Evolutionary conservation across 2,888 invertebrate genomes (phyloP).

Genomic region (Cheilosia impressa): DNA sequence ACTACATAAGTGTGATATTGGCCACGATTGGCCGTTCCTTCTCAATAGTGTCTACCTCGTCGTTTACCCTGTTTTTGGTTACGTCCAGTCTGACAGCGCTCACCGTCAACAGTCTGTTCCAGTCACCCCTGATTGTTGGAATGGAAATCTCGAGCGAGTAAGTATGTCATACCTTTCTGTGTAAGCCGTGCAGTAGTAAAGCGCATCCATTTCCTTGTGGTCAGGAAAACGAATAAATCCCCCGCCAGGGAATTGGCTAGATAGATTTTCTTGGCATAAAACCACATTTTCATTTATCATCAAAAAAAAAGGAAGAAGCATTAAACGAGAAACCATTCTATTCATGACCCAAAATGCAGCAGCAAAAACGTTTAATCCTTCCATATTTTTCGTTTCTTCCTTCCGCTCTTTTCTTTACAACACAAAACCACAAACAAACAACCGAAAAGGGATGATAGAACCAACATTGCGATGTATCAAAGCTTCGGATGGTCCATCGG

Average conservation of each 20-base stretch:
- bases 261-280: constrained; percentile 39
- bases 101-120: constrained; percentile 84
- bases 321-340: constrained; percentile 66
- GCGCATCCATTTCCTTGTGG: constrained; percentile 48
- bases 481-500: constrained; percentile 85
- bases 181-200: neutral
- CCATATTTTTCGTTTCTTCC: constrained; percentile 59
- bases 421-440: constrained; percentile 63
- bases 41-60: constrained; percentile 82
- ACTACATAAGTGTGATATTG: constrained; percentile 83
- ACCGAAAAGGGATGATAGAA: constrained; percentile 83
- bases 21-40: constrained; percentile 83
- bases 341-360: constrained; percentile 47
- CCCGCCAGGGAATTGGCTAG: neutral
- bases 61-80: constrained; percentile 83
- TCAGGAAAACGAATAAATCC: constrained; percentile 28
- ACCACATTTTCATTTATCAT: constrained; percentile 63
- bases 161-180: constrained; percentile 75
- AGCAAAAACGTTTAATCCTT: constrained; percentile 64
- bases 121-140: constrained; percentile 84
- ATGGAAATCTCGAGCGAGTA: constrained; percentile 85
- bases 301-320: constrained; percentile 17
- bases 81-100: constrained; percentile 83
- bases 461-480: constrained; percentile 84
- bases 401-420: constrained; percentile 30